Evolutionary conservation across 2,888 invertebrate genomes (phyloP).

Genomic region (Ctenicera cuprea): DNA sequence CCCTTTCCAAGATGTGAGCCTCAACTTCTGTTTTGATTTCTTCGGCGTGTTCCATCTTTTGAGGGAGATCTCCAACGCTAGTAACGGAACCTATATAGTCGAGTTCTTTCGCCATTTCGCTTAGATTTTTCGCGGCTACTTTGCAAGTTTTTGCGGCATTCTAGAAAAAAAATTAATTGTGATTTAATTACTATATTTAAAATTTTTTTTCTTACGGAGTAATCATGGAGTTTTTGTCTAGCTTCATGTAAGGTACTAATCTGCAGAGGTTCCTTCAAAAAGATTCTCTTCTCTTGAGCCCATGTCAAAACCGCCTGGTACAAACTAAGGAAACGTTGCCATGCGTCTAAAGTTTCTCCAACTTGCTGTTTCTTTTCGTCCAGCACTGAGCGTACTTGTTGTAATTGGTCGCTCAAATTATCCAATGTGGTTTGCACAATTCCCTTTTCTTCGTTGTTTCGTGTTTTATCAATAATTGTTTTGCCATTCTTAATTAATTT

Average conservation of each 20-base stretch:
- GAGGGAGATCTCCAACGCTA: conserved; percentile 89
- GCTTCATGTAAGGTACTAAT: conserved; percentile 88
- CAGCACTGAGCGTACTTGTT: conserved; percentile 85
- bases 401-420: conserved; percentile 85
- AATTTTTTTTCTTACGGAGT: conserved; percentile 80
- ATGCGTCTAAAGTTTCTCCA: conserved; percentile 91
- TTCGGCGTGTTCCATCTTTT: conserved; percentile 90
- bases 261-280: conserved; percentile 86
- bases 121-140: conserved; percentile 89
- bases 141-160: conserved; percentile 93
- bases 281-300: conserved; percentile 88
- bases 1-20: conserved; percentile 89
- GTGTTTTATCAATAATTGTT: conserved; percentile 86
- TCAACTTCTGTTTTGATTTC: conserved; percentile 90
- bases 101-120: conserved; percentile 94
- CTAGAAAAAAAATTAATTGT: conserved; percentile 72
- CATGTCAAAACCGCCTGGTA: conserved; percentile 89
- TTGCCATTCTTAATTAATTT: conserved; percentile 86
- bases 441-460: conserved; percentile 85
- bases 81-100: conserved; percentile 89
- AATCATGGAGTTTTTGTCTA: conserved; percentile 90
- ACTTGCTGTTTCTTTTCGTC: conserved; percentile 90
- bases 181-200: neutral
- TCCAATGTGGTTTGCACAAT: conserved; percentile 85
- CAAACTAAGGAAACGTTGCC: conserved; percentile 89